A percentile compares a stretch with the other conserved stretches of the same genome.
These are phyloP conservation scores for Megalops cyprinoides DNA, from an alignment of 2,797 vertebrate genomes.

Conservation along the genomic window DNA sequence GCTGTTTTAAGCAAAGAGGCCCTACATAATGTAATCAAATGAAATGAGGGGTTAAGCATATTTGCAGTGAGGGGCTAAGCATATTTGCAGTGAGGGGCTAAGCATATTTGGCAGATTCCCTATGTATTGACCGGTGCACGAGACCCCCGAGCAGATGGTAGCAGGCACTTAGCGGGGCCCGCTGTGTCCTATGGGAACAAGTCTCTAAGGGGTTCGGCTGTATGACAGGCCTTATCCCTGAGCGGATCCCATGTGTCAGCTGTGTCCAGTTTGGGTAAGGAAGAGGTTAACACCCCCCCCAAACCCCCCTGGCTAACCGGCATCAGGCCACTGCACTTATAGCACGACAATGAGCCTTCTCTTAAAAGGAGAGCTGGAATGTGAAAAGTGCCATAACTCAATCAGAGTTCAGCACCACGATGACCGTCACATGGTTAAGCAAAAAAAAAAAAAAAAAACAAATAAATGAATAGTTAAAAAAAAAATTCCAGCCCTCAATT, in stretches of 20 bases:
- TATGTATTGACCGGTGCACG: not conserved
- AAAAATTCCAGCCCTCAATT: too few species aligned
- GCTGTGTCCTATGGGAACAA: not conserved
- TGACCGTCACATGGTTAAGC: slow-evolving; percentile 66
- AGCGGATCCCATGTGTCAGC: not conserved
- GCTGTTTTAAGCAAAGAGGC: not conserved
- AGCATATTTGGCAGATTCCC: slow-evolving; percentile 8
- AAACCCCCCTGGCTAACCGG: slow-evolving; percentile 54
- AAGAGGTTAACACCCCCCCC: slow-evolving; percentile 37
- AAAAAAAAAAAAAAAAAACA: too few species aligned
- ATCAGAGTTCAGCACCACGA: slow-evolving; percentile 56
- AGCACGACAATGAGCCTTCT: slow-evolving; percentile 54
- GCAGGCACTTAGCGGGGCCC: not conserved
- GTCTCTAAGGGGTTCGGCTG: not conserved
- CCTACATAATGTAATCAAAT: not conserved
- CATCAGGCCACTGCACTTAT: slow-evolving; percentile 67
- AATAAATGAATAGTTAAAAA: too few species aligned
- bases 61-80: slow-evolving; percentile 1
- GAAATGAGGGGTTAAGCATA: not conserved
- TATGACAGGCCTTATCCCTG: too few species aligned
- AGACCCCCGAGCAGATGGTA: not conserved
- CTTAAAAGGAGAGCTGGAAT: slow-evolving; percentile 39
- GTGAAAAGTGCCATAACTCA: slow-evolving; percentile 51
- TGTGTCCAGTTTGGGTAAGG: not conserved
- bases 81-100: not conserved